These are phyloP conservation scores for Baronia brevicornis DNA, from an alignment of 2,888 invertebrate genomes.

Conservation along the genomic window DNA sequence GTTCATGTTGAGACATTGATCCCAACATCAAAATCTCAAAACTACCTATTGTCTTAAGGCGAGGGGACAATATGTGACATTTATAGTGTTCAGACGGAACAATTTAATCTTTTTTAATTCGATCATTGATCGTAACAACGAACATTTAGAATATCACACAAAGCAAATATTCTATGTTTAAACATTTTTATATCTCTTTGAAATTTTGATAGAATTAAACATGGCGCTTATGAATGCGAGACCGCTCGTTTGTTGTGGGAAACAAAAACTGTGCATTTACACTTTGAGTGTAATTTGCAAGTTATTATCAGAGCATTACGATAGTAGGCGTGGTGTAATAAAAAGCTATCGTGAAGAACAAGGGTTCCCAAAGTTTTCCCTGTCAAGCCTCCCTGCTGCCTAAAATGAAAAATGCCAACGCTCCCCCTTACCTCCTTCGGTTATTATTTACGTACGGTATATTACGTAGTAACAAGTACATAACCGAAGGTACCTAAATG, in stretches of 20 bases:
- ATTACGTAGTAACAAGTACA: too few species aligned
- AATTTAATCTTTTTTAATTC: constrained; percentile 19
- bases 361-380: too few species aligned
- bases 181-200: constrained; percentile 4
- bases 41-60: constrained; percentile 53
- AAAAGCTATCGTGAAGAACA: too few species aligned
- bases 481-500: too few species aligned
- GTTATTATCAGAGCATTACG: constrained; percentile 1
- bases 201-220: constrained; percentile 5
- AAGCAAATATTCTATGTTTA: constrained; percentile 6
- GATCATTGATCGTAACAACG: constrained; percentile 14
- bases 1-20: constrained; percentile 39
- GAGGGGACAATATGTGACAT: constrained; percentile 36
- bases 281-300: constrained; percentile 1
- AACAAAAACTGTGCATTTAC: constrained; percentile 4
- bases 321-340: constrained; percentile 1
- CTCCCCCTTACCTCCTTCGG: too few species aligned
- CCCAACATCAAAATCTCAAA: constrained; percentile 43
- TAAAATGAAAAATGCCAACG: too few species aligned
- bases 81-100: constrained; percentile 23
- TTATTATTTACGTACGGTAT: too few species aligned
- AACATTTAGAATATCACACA: constrained; percentile 18
- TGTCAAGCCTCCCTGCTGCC: too few species aligned
- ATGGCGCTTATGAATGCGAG: constrained; percentile 3
- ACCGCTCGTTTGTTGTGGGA: neutral